These are phyloP conservation scores for Bettongia penicillata DNA, from an alignment of 2,113 vertebrate genomes.

Conservation along the genomic window DNA sequence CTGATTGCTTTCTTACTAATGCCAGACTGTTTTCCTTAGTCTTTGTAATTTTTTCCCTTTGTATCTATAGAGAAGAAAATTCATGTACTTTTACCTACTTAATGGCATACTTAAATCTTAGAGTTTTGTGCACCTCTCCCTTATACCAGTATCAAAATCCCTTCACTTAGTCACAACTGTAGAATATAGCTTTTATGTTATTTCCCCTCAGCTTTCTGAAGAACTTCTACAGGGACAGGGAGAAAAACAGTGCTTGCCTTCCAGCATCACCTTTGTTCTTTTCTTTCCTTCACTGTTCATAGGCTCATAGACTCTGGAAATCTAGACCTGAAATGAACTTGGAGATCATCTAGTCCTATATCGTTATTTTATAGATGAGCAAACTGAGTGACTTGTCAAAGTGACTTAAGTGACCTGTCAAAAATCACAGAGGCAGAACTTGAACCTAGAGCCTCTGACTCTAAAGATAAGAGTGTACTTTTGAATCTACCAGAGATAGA, in stretches of 20 bases:
- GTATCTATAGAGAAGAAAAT: not conserved
- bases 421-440: not conserved
- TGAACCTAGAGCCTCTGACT: not conserved
- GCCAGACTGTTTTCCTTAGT: not conserved
- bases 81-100: not conserved
- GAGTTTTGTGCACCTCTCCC: not conserved
- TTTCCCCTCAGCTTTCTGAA: not conserved
- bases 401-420: not conserved
- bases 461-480: not conserved
- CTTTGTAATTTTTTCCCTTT: not conserved
- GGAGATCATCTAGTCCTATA: not conserved
- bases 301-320: not conserved
- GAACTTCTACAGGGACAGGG: not conserved
- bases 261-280: not conserved
- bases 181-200: not conserved
- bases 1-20: not conserved
- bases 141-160: not conserved
- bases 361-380: not conserved
- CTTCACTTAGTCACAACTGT: not conserved
- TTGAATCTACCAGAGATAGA: not conserved
- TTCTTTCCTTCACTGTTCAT: not conserved
- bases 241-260: not conserved
- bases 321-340: not conserved
- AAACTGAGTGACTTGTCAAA: not conserved
- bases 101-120: not conserved